These are phyloP conservation scores for Atractosteus spatula DNA, from an alignment of 2,113 vertebrate genomes.

Conservation along the genomic window DNA sequence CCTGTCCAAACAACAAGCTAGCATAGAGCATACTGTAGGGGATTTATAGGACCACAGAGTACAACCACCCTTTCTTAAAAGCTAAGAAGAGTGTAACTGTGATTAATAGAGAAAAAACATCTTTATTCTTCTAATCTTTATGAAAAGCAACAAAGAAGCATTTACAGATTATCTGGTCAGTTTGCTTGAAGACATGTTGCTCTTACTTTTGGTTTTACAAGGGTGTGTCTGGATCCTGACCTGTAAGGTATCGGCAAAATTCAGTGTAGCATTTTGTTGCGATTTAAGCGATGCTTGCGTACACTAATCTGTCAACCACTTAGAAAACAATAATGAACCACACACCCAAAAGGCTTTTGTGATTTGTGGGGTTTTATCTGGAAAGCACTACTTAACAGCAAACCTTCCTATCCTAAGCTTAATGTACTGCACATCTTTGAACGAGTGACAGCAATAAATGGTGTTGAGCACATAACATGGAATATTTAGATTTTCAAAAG, in stretches of 20 bases:
- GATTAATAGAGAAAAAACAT: slow-evolving; percentile 6
- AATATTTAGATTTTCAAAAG: no score
- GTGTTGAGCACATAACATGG: no score
- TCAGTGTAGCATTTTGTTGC: not conserved
- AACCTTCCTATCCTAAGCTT: no score
- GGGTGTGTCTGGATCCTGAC: not conserved
- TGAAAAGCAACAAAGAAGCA: not conserved
- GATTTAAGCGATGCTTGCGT: not conserved
- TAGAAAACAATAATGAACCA: not conserved
- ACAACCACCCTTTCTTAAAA: slow-evolving; percentile 6
- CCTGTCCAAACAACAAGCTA: not conserved
- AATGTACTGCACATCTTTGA: no score
- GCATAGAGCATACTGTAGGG: not conserved
- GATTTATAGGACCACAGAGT: not conserved
- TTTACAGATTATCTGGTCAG: not conserved
- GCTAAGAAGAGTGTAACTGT: not conserved
- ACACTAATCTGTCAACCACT: not conserved
- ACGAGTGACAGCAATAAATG: no score
- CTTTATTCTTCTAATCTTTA: not conserved
- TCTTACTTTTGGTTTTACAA: not conserved
- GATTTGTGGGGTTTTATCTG: not conserved
- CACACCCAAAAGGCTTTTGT: slow-evolving; percentile 1
- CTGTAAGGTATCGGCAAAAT: not conserved
- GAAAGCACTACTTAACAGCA: not conserved
- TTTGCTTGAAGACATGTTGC: not conserved